Base-by-base conservation (phyloP, 2,797 vertebrate species). In the Todus mexicanus region DNA sequence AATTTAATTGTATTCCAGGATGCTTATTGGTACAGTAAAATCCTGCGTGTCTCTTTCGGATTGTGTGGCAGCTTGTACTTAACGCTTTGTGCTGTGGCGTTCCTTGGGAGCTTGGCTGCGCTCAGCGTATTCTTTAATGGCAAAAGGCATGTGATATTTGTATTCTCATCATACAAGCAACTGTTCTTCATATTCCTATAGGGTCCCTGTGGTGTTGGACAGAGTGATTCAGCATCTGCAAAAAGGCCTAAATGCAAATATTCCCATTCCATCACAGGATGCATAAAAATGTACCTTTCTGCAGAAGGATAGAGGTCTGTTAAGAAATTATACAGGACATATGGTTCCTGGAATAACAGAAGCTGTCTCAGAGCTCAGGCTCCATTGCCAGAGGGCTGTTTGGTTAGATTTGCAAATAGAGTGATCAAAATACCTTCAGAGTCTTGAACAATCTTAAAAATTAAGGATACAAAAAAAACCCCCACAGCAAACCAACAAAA, bases 61-160 rank as follows among this genome's bases (percentile, higher is more conserved):
- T 29, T 35, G 7, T 15, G 18, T 7, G 35, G 59, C n/a, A 75
- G 14, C 40, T 69, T 29, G 38, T 15, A 18, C 37, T 68, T 40
- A 11, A 0, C 12, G n/a, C 9, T 59, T 69, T n/a, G 23, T 42
- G 56, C 43, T 51, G 27, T 14, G 35, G 6, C 38, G 29, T 38
- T 66, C 57, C 77, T 42, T 18, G 9, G 60, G 14, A 61, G 54
- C 48, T 22, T 68, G 54, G 48, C 48, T 78, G 50, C 27, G 13
- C 33, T 37, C 23, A 35, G 33, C 3, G 3, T 31, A 17, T 51
- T 51, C 43, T 63, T 80, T 74, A 43, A 68, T 12, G 38, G 7
- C 14, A 4, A 85, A 35, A 38, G 0, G 0, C 8, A 12, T 2
- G 1, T 37, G 13, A 5, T 21, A 23, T 37, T 75, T 65, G 8